Conservation (phyloP, 2,797 vertebrate genomes). For the Arremon brunneinucha region DNA sequence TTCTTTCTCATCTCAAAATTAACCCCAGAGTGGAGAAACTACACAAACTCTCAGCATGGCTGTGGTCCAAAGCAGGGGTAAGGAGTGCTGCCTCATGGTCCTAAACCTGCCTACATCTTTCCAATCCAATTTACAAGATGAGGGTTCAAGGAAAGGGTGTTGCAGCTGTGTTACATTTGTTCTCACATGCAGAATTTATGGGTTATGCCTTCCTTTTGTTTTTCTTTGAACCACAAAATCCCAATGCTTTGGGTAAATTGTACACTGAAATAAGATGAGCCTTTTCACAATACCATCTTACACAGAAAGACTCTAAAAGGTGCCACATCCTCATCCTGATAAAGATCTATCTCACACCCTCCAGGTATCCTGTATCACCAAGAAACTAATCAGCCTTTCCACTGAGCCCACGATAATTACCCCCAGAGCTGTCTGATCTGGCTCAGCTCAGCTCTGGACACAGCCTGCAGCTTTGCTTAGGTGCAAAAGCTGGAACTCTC, state of each 20-base stretch:
- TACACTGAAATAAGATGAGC: neutral
- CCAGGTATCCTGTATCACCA: neutral
- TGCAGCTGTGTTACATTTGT: neutral
- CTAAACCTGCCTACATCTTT: neutral
- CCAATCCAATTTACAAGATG: neutral
- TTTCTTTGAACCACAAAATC: neutral
- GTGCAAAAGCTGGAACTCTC: neutral
- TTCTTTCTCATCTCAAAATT: slow-evolving; percentile 38
- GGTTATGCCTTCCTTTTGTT: neutral
- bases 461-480: neutral
- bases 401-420: neutral
- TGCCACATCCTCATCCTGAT: neutral
- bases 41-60: neutral
- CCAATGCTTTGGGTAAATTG: neutral
- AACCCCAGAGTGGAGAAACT: slow-evolving; percentile 14
- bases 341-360: neutral
- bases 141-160: neutral
- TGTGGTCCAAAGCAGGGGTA: neutral
- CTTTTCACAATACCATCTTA: neutral
- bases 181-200: neutral
- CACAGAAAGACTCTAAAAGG: neutral
- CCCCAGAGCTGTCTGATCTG: neutral
- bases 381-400: neutral
- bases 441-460: neutral
- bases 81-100: neutral